These are phyloP conservation scores for Pogonomyrmex barbatus DNA, from an alignment of 1,140 invertebrate species.

Conservation along the genomic window DNA sequence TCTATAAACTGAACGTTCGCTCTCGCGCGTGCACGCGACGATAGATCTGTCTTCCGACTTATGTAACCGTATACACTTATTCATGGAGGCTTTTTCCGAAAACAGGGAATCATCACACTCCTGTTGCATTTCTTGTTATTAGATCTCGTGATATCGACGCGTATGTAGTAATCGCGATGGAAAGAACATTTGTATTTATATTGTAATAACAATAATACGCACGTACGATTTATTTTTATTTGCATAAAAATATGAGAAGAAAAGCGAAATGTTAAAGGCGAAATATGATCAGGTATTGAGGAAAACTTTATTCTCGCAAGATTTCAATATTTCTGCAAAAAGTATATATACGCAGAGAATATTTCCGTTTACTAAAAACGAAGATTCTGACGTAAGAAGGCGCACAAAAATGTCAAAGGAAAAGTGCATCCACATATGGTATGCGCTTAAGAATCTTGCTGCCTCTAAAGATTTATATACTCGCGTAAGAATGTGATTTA, in stretches of 20 bases:
- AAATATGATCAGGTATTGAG: conserved; percentile 25
- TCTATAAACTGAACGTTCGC: conserved; percentile 54
- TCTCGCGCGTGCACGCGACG: conserved; percentile 8
- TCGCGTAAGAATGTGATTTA: conserved; percentile 48
- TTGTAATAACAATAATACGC: conserved; percentile 13
- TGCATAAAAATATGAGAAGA: background rate
- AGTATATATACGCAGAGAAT: background rate
- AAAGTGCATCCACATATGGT: conserved; percentile 33
- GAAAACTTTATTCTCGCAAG: conserved; percentile 42
- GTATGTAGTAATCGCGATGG: background rate
- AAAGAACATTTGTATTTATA: background rate
- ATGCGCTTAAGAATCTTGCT: conserved; percentile 62
- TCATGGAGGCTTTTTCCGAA: background rate
- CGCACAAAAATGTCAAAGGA: conserved; percentile 29
- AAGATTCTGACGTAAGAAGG: conserved; percentile 56
- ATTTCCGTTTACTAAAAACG: conserved; percentile 63
- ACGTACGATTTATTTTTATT: background rate
- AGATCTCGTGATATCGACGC: background rate
- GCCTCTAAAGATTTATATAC: conserved; percentile 55
- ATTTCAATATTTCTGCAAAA: conserved; percentile 45
- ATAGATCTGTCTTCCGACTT: conserved; percentile 37
- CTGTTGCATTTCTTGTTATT: background rate
- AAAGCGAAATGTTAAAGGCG: conserved; percentile 9
- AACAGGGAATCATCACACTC: background rate
- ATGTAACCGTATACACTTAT: background rate